Evolutionary conservation across 2,888 invertebrate genomes (phyloP).

Genomic region (Cephonodes hylas): DNA sequence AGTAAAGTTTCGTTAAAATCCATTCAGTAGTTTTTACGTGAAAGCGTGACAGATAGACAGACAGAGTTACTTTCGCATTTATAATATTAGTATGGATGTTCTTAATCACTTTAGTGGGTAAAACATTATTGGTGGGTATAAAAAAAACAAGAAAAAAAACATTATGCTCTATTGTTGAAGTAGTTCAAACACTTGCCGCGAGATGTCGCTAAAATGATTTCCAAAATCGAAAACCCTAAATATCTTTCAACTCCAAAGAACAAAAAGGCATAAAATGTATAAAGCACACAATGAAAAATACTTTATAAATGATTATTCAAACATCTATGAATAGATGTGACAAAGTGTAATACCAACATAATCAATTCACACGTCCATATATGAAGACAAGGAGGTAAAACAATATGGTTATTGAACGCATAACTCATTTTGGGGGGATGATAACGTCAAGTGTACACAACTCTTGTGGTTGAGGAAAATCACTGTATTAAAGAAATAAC

Average conservation of each 20-base stretch:
- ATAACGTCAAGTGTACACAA: not conserved
- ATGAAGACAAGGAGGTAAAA: not conserved
- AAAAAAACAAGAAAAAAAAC: too few relatives aligned
- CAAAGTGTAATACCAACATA: not conserved
- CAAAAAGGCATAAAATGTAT: too few relatives aligned
- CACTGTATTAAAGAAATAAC: not conserved
- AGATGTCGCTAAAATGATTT: not conserved
- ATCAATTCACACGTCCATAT: not conserved
- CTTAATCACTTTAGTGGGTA: too few relatives aligned
- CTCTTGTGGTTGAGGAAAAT: not conserved
- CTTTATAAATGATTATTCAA: not conserved
- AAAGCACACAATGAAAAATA: not conserved
- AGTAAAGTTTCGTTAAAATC: too few relatives aligned
- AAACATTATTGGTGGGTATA: too few relatives aligned
- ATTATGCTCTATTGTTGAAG: too few relatives aligned
- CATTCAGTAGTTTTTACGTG: too few relatives aligned
- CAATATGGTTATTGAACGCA: not conserved
- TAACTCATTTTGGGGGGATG: not conserved
- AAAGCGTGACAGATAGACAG: too few relatives aligned
- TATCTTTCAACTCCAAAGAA: not conserved
- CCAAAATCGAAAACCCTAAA: not conserved
- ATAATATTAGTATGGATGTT: too few relatives aligned
- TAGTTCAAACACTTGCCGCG: not conserved
- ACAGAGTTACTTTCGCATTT: too few relatives aligned
- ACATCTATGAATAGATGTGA: not conserved